phyloP scores from a whole-genome alignment of 2,888 invertebrate genomes.

The Tolmerus cingulatus region DNA sequence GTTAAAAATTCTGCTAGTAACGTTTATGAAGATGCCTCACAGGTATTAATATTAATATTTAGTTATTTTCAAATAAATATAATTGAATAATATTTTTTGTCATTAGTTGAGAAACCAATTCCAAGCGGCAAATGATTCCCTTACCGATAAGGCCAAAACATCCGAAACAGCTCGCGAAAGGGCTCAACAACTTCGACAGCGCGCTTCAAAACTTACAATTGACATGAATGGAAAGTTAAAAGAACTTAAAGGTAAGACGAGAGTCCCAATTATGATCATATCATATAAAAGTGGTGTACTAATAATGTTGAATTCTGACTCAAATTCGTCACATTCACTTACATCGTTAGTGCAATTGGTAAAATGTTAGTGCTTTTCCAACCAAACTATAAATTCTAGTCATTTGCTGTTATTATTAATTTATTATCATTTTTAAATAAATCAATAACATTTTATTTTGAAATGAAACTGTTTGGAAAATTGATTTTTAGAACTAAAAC shows the following conservation, averaged over 20 bases:
- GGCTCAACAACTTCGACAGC: conserved; percentile 78
- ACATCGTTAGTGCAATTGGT: too few species aligned
- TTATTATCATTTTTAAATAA: too few species aligned
- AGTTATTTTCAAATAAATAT: not conserved
- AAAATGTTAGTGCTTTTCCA: too few species aligned
- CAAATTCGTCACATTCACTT: too few species aligned
- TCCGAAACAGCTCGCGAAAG: conserved; percentile 81
- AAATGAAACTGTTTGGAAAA: too few species aligned
- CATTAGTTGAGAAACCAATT: conserved; percentile 72
- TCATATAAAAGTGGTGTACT: too few species aligned
- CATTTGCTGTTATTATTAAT: too few species aligned
- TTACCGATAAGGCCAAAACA: conserved; percentile 76
- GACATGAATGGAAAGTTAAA: conserved; percentile 78
- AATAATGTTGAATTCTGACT: too few species aligned
- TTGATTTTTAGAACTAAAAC: too few species aligned
- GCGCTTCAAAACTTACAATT: conserved; percentile 83
- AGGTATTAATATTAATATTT: conserved; percentile 57
- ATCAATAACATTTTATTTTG: too few species aligned
- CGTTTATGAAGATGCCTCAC: conserved; percentile 71
- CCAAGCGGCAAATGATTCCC: conserved; percentile 73
- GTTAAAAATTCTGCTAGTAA: conserved; percentile 77
- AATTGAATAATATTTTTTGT: not conserved
- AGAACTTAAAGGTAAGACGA: conserved; percentile 68
- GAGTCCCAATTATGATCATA: too few species aligned
- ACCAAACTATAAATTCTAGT: too few species aligned